phyloP scores from a whole-genome alignment of 1,140 invertebrate species.

The Vanessa tameamea region DNA sequence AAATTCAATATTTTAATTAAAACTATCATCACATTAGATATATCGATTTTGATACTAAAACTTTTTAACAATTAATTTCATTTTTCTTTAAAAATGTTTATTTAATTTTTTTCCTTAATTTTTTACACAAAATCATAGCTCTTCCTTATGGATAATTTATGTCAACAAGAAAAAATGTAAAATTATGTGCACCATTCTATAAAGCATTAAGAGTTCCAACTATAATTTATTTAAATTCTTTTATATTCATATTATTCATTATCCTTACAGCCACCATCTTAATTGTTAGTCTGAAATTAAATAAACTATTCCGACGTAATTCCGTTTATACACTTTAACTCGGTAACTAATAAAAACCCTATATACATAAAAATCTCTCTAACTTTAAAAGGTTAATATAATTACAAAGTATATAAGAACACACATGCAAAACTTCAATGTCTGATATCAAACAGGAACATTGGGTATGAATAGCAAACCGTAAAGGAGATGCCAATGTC shows the following conservation, averaged over 20 bases:
- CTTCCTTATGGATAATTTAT: too few relatives aligned
- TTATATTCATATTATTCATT: not conserved
- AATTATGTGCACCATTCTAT: conserved; percentile 1
- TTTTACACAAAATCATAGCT: too few relatives aligned
- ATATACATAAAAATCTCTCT: conserved; percentile 23
- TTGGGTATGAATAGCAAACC: conserved; percentile 37
- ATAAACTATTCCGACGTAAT: not conserved
- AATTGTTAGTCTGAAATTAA: not conserved
- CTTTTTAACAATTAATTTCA: too few relatives aligned
- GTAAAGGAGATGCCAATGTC: conserved; percentile 37
- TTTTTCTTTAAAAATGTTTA: not conserved
- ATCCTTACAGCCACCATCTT: not conserved
- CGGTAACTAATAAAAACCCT: conserved; percentile 27
- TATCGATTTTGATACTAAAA: not conserved
- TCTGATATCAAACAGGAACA: conserved; percentile 48
- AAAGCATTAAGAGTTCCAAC: not conserved
- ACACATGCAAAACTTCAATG: conserved; percentile 52
- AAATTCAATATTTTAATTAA: conserved; percentile 1
- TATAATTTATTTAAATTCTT: not conserved
- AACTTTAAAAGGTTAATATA: conserved; percentile 33
- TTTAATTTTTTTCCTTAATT: not conserved
- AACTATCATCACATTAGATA: not conserved
- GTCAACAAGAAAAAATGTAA: not conserved
- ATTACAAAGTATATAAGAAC: conserved; percentile 41
- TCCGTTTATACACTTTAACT: conserved; percentile 1